Evolutionary conservation across 2,113 vertebrate genomes (phyloP).

Genomic region (Macrotus californicus): DNA sequence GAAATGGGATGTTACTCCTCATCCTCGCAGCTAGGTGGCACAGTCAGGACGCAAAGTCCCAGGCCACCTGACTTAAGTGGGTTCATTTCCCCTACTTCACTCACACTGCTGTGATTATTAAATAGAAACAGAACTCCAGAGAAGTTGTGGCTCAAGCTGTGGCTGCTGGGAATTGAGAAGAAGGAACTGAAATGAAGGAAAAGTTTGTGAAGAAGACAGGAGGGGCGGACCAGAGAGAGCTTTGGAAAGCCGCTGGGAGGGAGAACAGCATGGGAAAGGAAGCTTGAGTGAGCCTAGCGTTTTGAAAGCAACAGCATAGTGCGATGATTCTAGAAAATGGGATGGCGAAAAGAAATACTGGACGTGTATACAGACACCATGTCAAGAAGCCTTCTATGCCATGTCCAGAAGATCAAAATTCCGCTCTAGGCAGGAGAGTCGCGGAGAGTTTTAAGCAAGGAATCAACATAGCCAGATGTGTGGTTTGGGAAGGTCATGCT

Average conservation of each 20-base stretch:
- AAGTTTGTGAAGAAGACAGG: neutral
- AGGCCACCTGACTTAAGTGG: neutral
- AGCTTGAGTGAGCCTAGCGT: neutral
- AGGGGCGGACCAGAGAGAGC: neutral
- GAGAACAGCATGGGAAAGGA: neutral
- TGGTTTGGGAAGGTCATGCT: neutral
- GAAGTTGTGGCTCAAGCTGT: neutral
- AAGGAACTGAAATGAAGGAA: neutral
- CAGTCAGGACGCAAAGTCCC: neutral
- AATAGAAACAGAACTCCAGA: neutral
- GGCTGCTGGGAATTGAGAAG: neutral
- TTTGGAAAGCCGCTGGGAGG: neutral
- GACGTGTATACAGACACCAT: neutral
- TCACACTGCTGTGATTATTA: neutral
- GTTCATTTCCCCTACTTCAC: neutral
- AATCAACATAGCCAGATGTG: neutral
- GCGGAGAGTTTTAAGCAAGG: neutral
- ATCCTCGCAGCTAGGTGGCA: neutral
- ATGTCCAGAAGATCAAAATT: neutral
- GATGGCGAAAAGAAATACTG: neutral
- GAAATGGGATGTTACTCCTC: neutral
- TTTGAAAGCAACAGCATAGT: neutral
- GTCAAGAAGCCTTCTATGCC: neutral
- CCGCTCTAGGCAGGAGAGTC: neutral
- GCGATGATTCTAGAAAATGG: neutral